Conservation (phyloP, 2,113 vertebrate genomes). For the Mola mola region DNA sequence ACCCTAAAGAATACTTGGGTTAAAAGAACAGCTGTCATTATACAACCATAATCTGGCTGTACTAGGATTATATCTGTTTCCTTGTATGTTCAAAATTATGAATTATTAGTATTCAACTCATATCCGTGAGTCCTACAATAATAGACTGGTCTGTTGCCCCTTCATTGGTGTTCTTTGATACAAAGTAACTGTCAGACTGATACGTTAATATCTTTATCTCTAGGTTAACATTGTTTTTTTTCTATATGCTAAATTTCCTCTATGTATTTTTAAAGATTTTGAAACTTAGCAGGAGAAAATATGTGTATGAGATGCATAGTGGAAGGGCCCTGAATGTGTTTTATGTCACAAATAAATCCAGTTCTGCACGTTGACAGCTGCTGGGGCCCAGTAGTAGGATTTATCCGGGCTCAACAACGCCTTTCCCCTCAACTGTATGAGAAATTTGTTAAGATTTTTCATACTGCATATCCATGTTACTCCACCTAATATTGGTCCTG, state of each 20-base stretch:
- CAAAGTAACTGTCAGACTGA: no score
- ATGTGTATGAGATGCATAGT: neutral
- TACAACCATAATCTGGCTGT: neutral
- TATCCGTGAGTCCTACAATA: no score
- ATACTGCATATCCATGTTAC: neutral
- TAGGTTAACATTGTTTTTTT: no score
- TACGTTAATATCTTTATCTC: no score
- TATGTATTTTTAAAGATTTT: neutral
- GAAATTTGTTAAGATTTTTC: neutral
- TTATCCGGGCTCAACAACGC: conserved; percentile 17
- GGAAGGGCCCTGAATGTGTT: neutral
- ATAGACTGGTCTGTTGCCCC: no score
- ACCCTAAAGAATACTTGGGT: neutral
- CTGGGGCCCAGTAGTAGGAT: conserved; percentile 22
- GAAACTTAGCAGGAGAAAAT: neutral
- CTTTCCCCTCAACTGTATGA: conserved; percentile 12
- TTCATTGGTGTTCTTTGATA: no score
- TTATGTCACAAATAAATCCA: conserved; percentile 16
- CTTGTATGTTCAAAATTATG: no score
- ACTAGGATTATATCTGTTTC: neutral
- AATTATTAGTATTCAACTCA: no score
- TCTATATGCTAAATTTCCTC: neutral
- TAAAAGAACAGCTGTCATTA: neutral
- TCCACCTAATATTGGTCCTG: neutral
- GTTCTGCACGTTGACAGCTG: conserved; percentile 47